Evolutionary conservation across 2,113 vertebrate genomes (phyloP).

Genomic region (Hassar affinis): DNA sequence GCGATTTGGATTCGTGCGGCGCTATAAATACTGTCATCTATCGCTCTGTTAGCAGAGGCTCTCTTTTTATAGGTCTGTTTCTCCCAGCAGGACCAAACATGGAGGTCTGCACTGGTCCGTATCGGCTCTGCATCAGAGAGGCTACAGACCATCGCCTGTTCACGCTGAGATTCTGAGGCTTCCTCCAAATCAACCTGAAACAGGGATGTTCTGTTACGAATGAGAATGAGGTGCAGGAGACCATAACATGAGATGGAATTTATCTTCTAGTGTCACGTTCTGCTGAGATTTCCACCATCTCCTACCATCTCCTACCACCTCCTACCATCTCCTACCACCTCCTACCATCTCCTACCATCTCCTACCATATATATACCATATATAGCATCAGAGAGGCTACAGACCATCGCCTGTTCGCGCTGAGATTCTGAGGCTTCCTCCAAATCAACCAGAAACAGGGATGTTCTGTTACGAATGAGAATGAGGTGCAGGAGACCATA

Average conservation of each 20-base stretch:
- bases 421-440: constrained; percentile 7
- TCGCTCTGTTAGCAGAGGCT: constrained; percentile 12
- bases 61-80: constrained; percentile 46
- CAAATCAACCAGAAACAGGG: neutral
- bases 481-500: neutral
- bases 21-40: constrained; percentile 46
- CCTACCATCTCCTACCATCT: too few species aligned
- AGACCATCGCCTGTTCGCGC: neutral
- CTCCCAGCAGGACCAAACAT: constrained; percentile 38
- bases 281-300: too few species aligned
- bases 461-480: neutral
- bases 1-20: constrained; percentile 41
- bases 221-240: neutral
- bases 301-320: too few species aligned
- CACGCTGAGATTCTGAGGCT: constrained; percentile 12
- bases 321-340: too few species aligned
- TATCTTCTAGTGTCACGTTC: too few species aligned
- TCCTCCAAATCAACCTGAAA: neutral
- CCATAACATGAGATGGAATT: neutral
- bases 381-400: too few species aligned
- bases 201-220: neutral
- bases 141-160: neutral
- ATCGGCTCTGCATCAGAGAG: too few species aligned
- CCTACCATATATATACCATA: too few species aligned
- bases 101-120: neutral